Conservation (phyloP, 2,113 vertebrate species). For the Gnathonemus longibarbis region DNA sequence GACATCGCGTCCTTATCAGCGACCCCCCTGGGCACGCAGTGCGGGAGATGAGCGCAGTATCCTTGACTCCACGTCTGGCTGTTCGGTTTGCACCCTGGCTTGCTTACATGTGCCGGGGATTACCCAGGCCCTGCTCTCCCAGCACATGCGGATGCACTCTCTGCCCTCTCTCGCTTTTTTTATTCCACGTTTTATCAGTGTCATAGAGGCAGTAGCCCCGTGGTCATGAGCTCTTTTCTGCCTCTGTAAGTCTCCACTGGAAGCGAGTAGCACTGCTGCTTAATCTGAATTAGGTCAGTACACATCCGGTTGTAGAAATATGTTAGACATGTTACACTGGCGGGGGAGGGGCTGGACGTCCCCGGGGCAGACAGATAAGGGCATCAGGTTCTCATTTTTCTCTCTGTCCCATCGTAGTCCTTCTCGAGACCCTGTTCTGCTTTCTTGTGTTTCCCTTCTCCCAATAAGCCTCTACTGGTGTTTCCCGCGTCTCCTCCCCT, state of each 20-base stretch:
- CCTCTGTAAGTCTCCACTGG: background rate
- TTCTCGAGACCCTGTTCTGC: background rate
- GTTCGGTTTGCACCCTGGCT: background rate
- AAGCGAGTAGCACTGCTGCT: background rate
- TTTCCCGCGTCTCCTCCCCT: background rate
- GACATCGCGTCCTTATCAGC: background rate
- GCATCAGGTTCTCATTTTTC: background rate
- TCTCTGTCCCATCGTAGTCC: background rate
- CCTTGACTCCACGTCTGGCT: background rate
- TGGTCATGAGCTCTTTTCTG: background rate
- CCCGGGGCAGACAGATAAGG: background rate
- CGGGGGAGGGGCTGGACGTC: background rate
- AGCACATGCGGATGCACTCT: background rate
- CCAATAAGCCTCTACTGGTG: background rate
- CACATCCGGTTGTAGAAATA: background rate
- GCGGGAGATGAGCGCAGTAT: background rate
- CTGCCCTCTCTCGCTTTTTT: background rate
- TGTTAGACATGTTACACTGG: background rate
- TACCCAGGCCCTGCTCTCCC: background rate
- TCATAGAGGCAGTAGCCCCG: background rate
- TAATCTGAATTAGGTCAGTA: conserved; percentile 4
- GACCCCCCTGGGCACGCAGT: background rate
- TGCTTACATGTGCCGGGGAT: background rate
- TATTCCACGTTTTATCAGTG: background rate
- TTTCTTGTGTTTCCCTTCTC: background rate